Conservation (phyloP, 2,797 vertebrate genomes). For the Brotogeris chrysoptera region DNA sequence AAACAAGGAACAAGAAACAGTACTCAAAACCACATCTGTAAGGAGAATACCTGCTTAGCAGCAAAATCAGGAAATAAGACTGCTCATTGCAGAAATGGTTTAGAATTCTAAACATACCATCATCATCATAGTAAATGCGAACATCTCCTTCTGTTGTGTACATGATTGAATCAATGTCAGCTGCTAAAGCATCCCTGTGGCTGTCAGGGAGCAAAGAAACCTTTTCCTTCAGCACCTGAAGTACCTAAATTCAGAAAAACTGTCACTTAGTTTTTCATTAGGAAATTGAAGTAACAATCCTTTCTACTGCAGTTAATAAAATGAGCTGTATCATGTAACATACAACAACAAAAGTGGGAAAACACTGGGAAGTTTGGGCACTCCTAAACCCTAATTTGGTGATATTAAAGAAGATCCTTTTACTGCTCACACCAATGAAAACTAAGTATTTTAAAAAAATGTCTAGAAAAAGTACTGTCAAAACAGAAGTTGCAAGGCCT, state of each 20-base stretch:
- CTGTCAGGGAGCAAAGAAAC: conserved; percentile 79
- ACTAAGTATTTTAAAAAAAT: neutral
- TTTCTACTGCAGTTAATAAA: neutral
- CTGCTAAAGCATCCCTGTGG: conserved; percentile 86
- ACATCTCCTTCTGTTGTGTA: conserved; percentile 85
- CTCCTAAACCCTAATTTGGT: neutral
- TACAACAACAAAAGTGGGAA: neutral
- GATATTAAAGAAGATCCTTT: neutral
- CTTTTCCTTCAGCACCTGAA: conserved; percentile 87
- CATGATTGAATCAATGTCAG: conserved; percentile 86
- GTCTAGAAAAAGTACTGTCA: neutral
- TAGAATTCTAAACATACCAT: conserved; percentile 77
- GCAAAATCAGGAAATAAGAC: neutral
- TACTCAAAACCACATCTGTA: neutral
- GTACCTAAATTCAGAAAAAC: conserved; percentile 78
- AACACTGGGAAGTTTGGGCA: neutral
- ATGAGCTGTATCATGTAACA: neutral
- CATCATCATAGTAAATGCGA: conserved; percentile 89
- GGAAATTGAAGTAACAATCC: neutral
- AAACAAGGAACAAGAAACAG: neutral
- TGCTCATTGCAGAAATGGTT: neutral
- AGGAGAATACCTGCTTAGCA: neutral
- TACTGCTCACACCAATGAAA: neutral
- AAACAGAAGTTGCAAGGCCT: neutral
- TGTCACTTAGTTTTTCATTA: conserved; percentile 10